Percentiles rank a stretch among this genome's conserved stretches.
phyloP scores from a whole-genome alignment of 2,113 vertebrate genomes.

The Dipodomys merriami region DNA sequence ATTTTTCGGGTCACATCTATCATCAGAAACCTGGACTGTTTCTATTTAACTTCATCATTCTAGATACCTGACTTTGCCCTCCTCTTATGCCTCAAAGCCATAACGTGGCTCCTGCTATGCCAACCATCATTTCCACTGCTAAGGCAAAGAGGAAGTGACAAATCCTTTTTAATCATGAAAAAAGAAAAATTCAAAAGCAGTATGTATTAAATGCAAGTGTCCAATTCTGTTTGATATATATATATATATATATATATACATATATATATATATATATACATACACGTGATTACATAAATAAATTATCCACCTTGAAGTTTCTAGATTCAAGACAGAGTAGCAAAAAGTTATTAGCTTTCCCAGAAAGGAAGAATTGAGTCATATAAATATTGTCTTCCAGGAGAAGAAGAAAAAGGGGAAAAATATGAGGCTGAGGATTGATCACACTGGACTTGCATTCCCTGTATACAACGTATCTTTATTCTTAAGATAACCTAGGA shows the following conservation, averaged over 20 bases:
- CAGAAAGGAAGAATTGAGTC: not conserved
- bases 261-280: not conserved
- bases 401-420: not conserved
- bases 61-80: not conserved
- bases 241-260: not conserved
- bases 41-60: not conserved
- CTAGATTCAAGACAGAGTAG: not conserved
- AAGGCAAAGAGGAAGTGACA: not conserved
- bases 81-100: not conserved
- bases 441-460: not conserved
- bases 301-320: not conserved
- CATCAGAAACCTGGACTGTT: not conserved
- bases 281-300: not conserved
- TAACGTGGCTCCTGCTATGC: not conserved
- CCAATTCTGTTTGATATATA: not conserved
- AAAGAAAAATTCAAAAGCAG: not conserved
- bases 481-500: not conserved
- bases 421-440: not conserved
- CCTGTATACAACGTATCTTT: not conserved
- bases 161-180: not conserved
- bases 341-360: not conserved
- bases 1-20: not conserved
- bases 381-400: not conserved
- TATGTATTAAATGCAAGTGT: not conserved
- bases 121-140: not conserved